phyloP scores from a whole-genome alignment of 2,888 invertebrate species.

The Malacosoma neustria region DNA sequence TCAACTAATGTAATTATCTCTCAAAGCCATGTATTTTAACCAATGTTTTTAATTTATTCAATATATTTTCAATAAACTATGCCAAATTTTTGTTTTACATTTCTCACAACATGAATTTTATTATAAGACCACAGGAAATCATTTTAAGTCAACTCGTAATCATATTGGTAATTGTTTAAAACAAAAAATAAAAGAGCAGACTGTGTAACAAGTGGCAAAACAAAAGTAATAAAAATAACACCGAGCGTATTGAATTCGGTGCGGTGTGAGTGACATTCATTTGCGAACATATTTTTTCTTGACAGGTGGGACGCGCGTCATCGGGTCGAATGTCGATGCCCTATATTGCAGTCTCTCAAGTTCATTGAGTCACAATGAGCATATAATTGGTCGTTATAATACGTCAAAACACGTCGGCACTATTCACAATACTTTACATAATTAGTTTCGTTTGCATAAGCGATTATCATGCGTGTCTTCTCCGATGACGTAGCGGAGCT shows the following conservation, averaged over 20 bases:
- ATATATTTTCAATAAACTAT: too few species aligned
- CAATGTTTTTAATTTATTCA: too few species aligned
- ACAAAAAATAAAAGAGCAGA: too few species aligned
- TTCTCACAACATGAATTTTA: too few species aligned
- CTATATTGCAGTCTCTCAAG: slow-evolving; percentile 68
- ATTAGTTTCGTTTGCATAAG: slow-evolving; percentile 68
- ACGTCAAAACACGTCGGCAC: slow-evolving; percentile 62
- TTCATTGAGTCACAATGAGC: slow-evolving; percentile 65
- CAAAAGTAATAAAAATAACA: slow-evolving; percentile 8
- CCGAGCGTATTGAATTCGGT: slow-evolving; percentile 29
- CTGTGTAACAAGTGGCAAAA: slow-evolving; percentile 3
- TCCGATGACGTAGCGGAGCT: slow-evolving; percentile 49
- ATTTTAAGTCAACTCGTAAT: too few species aligned
- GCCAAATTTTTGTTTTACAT: too few species aligned
- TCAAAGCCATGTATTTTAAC: too few species aligned
- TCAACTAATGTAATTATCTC: too few species aligned
- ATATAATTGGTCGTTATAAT: slow-evolving; percentile 63
- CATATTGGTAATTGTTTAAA: too few species aligned
- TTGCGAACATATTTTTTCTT: slow-evolving; percentile 39
- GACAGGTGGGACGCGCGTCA: slow-evolving; percentile 51
- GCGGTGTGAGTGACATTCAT: slow-evolving; percentile 58
- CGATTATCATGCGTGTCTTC: slow-evolving; percentile 69
- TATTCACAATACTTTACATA: slow-evolving; percentile 65
- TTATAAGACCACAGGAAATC: too few species aligned
- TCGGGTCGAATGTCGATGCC: slow-evolving; percentile 55